phyloP scores from a whole-genome alignment of 2,113 vertebrate species.

The Nyctibius bracteatus region DNA sequence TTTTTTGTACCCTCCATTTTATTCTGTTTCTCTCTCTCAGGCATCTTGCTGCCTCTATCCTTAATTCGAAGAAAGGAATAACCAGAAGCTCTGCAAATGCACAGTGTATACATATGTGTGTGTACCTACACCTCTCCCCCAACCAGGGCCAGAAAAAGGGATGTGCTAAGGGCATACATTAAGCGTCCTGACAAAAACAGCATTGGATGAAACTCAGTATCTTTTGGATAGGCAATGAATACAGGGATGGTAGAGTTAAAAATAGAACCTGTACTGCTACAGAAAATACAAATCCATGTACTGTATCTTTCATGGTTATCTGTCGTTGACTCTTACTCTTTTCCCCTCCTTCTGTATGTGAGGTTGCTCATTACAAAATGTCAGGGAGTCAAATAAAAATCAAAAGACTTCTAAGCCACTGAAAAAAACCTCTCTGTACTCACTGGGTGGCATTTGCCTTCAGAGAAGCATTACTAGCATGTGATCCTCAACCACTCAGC shows the following conservation, averaged over 20 bases:
- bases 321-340: not conserved
- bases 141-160: not conserved
- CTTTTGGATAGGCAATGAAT: accelerated
- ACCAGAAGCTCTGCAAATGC: not conserved
- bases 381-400: not conserved
- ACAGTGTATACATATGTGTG: too few species aligned
- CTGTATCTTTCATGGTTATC: not conserved
- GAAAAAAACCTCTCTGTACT: not conserved
- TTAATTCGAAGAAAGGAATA: not conserved
- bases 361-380: not conserved
- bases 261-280: not conserved
- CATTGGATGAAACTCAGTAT: not conserved
- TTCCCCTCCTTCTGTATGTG: not conserved
- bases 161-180: not conserved
- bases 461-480: not conserved
- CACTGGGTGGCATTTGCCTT: not conserved
- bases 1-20: not conserved
- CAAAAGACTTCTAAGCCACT: not conserved
- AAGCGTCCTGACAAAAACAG: not conserved
- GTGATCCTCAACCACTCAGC: not conserved
- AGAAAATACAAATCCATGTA: not conserved
- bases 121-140: not conserved
- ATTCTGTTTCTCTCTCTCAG: not conserved
- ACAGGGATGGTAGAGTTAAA: not conserved
- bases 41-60: not conserved